Percentiles rank a stretch among this genome's conserved stretches.
Evolutionary conservation across 2,888 invertebrate genomes (phyloP).

Genomic region (Neoascia interrupta): DNA sequence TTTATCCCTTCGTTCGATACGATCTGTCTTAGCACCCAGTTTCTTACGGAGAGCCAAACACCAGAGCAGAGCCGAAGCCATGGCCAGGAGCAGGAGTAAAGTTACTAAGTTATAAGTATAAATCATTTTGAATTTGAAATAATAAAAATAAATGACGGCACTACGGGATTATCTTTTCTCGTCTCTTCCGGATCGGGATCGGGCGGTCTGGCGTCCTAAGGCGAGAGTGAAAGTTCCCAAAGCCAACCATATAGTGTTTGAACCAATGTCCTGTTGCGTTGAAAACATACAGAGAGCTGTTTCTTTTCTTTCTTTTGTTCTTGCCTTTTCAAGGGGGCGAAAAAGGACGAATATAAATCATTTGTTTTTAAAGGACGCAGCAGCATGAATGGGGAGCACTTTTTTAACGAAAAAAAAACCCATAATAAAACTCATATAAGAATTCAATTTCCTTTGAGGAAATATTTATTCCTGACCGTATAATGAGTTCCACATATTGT

Average conservation of each 20-base stretch:
- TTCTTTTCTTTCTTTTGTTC: conserved; percentile 1
- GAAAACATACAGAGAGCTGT: neutral
- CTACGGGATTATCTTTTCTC: conserved; percentile 31
- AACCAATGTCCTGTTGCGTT: conserved; percentile 47
- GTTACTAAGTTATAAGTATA: conserved; percentile 39
- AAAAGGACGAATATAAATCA: conserved; percentile 64
- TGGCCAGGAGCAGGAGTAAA: conserved; percentile 8
- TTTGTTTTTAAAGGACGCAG: conserved; percentile 33
- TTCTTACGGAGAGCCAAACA: neutral
- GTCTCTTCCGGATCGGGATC: neutral
- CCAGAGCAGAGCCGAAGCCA: neutral
- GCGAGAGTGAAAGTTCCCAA: neutral
- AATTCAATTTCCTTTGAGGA: conserved; percentile 66
- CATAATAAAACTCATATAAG: conserved; percentile 65
- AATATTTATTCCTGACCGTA: conserved; percentile 53
- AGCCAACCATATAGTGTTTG: neutral
- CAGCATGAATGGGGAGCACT: neutral
- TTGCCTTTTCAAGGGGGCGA: neutral
- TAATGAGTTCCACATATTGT: conserved; percentile 59
- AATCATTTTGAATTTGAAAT: conserved; percentile 53
- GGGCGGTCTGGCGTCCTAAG: no score
- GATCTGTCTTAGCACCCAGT: conserved; percentile 18
- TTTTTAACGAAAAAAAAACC: conserved; percentile 34
- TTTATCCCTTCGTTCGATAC: conserved; percentile 7
- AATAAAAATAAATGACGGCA: conserved; percentile 54